Evolutionary conservation across 1,140 invertebrate species (phyloP), one percentile per base, ranked within the genome.

Genomic region (Macrobrachium rosenbergii): DNA sequence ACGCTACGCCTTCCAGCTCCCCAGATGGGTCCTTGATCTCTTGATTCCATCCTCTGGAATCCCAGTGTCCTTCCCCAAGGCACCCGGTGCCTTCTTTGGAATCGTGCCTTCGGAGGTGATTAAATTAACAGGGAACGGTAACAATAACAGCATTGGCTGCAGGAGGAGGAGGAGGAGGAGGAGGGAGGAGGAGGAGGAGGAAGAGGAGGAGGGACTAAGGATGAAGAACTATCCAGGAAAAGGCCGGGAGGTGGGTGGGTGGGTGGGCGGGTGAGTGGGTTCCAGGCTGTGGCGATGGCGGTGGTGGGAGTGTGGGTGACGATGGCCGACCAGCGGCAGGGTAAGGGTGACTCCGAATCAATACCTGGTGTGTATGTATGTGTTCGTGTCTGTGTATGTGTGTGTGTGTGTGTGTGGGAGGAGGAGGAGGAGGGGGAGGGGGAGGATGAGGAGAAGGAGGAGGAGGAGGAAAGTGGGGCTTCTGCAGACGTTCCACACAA

Each of bases 401-500:
- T 23, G 63, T 67, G 23, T 67, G 17, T 67, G 63, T 67, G 17
- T 67, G 63, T n/a, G 72, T 52, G 37, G 10, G 19, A 11, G n/a
- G 5, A 28, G 37, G 72, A 43, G 37, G 37, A 52, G 12, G 28
- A 45, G 72, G 14, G 3, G 37, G 72, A 23, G 69, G n/a, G 11
- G 69, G 69, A 17, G 72, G 14, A 45, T 0, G 72, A 17, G 72
- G 14, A 45, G 14, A n/a, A 28, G 69, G 69, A 17, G 72, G 14
- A 45, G 14, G 72, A 17, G 72, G 14, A 45, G 14, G 72, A 17
- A 45, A 17, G 72, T 43, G 52, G 72, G 72, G 72, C 72, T 75
- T 75, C 72, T 45, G 72, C 72, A 75, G 72, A 75, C 72, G 72
- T 75, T 45, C 72, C 72, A 19, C 37, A 52, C 37, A 52, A 75